Evolutionary conservation across 2,113 vertebrate species (phyloP), one percentile per base, ranked within the genome.

Genomic region (Triplophysa siluroides): DNA sequence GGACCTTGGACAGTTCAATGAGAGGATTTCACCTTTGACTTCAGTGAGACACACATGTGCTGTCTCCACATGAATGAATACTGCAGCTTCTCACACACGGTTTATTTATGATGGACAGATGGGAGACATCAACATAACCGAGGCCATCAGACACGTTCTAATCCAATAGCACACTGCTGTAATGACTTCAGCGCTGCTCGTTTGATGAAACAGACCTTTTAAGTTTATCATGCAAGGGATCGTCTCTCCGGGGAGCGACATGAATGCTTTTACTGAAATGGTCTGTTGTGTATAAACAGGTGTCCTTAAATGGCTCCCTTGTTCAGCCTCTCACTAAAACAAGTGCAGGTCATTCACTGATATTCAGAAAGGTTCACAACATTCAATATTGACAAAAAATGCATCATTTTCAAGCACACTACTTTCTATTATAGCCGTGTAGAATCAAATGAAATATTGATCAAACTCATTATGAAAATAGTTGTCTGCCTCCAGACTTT

Each of bases 1-100:
- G 90, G 86, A 91, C 89, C 88, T 66, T 87, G 88, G 89, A 90
- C 88, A 91, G 90, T 83, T 86, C 82, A 7, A 13, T 9, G 8
- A 13, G 38, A 19, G 21, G 58, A 26, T 19, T 29, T 54, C 18
- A 33, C 63, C 60, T 77, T 71, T 60, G 83, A 72, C 58, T 86
- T 29, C 33, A 52, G 69, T 19, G 2, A 68, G 26, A 54, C 65
- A 19, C 14, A 56, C 87, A 85, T 86, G 81, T 85, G 84, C 62
- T 18, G 41, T 74, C 58, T 47, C 38, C 11, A 21, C 45, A 58
- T 9, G 8, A 12, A 19, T 38, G 13, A 14, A 21, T 4, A 21
- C 16, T 56, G 4, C 7, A 56, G 52, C 14, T 56, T 6, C 41
- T 8, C n/a, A 47, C 41, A 14, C 50, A 45, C 2, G 8, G 16